Percentiles rank a stretch among this genome's conserved stretches.
Conservation (phyloP, 1,140 invertebrate species). For the Drosophila nigrodunni region DNA sequence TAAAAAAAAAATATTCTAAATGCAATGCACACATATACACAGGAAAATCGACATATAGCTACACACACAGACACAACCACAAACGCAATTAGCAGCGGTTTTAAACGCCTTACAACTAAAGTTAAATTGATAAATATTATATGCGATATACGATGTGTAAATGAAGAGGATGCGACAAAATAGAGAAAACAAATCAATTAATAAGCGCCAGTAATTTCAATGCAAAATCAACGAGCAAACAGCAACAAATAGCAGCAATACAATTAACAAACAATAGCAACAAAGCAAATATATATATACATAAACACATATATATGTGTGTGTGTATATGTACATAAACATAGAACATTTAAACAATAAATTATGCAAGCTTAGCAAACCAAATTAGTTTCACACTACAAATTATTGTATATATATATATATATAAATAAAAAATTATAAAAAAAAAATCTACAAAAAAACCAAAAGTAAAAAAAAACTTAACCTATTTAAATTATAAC, state of each 20-base stretch:
- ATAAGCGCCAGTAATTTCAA: constrained; percentile 32
- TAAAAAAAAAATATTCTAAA: constrained; percentile 52
- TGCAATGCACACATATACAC: constrained; percentile 51
- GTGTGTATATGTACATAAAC: constrained; percentile 8
- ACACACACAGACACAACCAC: constrained; percentile 15
- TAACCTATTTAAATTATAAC: constrained; percentile 38
- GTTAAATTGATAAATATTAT: constrained; percentile 54
- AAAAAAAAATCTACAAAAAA: constrained; percentile 10
- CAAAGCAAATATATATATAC: constrained; percentile 39
- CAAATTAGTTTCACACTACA: constrained; percentile 41
- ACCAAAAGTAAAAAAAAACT: constrained; percentile 15
- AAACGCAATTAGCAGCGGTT: constrained; percentile 70
- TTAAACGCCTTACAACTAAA: constrained; percentile 72
- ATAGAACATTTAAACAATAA: constrained; percentile 8
- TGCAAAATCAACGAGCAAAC: constrained; percentile 27
- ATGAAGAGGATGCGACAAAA: constrained; percentile 44
- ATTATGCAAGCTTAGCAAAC: constrained; percentile 43
- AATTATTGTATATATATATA: constrained; percentile 35
- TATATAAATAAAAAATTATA: constrained; percentile 16
- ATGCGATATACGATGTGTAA: constrained; percentile 38
- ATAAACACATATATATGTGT: constrained; percentile 18
- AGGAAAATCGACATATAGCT: background rate
- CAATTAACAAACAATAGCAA: constrained; percentile 41
- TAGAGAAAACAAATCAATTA: constrained; percentile 12
- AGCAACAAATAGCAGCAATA: constrained; percentile 28